Percentiles rank a stretch among this genome's conserved stretches.
Conservation (phyloP, 2,888 invertebrate species). For the Drosophila nr. fundita region DNA sequence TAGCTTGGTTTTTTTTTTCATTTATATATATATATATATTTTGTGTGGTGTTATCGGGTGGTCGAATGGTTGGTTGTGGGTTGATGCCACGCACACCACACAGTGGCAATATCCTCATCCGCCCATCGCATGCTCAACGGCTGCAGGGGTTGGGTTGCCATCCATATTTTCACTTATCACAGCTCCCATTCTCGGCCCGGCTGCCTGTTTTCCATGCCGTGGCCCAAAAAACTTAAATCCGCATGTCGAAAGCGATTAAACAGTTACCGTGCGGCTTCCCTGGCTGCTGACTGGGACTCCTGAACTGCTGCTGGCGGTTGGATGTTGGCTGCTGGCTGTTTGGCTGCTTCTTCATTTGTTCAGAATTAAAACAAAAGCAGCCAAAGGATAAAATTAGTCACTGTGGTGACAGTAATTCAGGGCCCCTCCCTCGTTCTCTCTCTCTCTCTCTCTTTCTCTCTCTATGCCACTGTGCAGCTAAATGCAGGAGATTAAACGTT, state of each 20-base stretch:
- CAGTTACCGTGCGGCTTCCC: constrained; percentile 61
- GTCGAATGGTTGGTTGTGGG: constrained; percentile 20
- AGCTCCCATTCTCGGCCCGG: constrained; percentile 29
- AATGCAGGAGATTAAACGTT: constrained; percentile 46
- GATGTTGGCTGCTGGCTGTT: constrained; percentile 16
- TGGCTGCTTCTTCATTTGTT: constrained; percentile 65
- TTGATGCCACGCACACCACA: constrained; percentile 33
- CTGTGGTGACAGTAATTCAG: constrained; percentile 76
- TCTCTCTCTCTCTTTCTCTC: not conserved
- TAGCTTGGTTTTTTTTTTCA: constrained; percentile 4
- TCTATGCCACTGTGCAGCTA: constrained; percentile 30
- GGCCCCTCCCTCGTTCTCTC: not conserved
- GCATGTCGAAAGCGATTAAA: constrained; percentile 85
- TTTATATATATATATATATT: not conserved
- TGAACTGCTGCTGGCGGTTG: constrained; percentile 18
- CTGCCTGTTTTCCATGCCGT: constrained; percentile 49
- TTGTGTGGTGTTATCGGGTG: constrained; percentile 71
- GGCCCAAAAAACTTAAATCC: constrained; percentile 83
- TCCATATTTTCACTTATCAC: constrained; percentile 77
- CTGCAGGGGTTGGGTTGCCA: constrained; percentile 38
- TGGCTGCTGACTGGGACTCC: constrained; percentile 6
- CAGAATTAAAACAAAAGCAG: constrained; percentile 76
- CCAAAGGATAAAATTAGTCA: constrained; percentile 81
- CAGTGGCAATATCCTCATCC: constrained; percentile 66
- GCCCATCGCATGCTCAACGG: constrained; percentile 33